Conservation (phyloP, 2,113 vertebrate genomes). For the Ictidomys tridecemlineatus region DNA sequence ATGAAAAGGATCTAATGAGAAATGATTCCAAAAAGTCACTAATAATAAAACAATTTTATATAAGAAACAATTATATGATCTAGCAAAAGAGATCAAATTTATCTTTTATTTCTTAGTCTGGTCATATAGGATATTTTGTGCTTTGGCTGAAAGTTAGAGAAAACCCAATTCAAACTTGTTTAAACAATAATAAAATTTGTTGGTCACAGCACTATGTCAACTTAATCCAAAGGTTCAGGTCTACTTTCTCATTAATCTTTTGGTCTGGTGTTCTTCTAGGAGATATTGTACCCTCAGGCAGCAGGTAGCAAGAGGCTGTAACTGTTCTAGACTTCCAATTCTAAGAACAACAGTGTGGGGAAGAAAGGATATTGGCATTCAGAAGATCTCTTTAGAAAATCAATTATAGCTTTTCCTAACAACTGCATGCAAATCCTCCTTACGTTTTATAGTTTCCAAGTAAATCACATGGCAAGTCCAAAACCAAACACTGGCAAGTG, state of each 20-base stretch:
- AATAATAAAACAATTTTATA: neutral
- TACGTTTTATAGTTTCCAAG: neutral
- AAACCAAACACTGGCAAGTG: neutral
- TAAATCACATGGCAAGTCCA: neutral
- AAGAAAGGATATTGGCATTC: neutral
- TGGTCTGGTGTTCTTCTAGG: neutral
- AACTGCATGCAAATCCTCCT: neutral
- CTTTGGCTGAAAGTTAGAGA: neutral
- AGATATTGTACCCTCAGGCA: neutral
- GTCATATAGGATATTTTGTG: neutral
- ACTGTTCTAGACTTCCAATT: neutral
- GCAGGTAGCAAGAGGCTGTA: neutral
- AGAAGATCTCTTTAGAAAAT: neutral
- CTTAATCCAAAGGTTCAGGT: neutral
- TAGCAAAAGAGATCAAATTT: neutral
- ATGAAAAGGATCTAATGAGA: slow-evolving; percentile 10
- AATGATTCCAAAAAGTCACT: neutral
- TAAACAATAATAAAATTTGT: neutral
- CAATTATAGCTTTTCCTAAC: neutral
- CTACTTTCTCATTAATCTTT: neutral
- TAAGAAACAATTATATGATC: neutral
- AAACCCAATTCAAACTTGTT: neutral
- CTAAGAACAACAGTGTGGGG: neutral
- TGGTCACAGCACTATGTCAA: neutral
- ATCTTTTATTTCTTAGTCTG: neutral